Evolutionary conservation across 2,113 vertebrate species (phyloP).

Genomic region (Kryptolebias marmoratus): DNA sequence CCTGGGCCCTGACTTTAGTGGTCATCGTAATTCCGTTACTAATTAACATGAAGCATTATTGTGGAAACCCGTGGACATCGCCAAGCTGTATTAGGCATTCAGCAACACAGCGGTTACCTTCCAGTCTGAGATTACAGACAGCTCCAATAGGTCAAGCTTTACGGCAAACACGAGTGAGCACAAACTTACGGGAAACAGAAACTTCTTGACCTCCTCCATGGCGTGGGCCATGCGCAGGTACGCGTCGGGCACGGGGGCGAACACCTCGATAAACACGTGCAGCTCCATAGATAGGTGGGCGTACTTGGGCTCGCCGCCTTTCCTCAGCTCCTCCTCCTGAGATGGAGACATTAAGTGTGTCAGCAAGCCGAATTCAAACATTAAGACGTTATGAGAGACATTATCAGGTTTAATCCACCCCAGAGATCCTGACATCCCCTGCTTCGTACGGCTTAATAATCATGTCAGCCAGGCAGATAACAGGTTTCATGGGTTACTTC

Average conservation of each 20-base stretch:
- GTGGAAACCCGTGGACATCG: too few relatives aligned
- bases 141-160: too few relatives aligned
- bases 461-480: conserved; percentile 18
- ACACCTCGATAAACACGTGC: conserved; percentile 97
- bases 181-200: conserved; percentile 90
- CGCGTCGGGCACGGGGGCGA: conserved; percentile 93
- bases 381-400: conserved; percentile 21
- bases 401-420: conserved; percentile 9
- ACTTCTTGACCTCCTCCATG: conserved; percentile 99
- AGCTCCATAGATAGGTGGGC: conserved; percentile 95
- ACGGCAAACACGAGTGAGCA: not conserved
- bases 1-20: too few relatives aligned
- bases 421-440: not conserved
- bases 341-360: not conserved
- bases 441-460: conserved; percentile 3
- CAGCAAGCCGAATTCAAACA: not conserved
- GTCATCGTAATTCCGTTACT: too few relatives aligned
- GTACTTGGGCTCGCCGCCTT: conserved; percentile 95
- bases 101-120: not conserved
- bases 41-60: too few relatives aligned
- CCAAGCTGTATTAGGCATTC: too few relatives aligned
- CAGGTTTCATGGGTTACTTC: conserved; percentile 8
- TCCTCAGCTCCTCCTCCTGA: conserved; percentile 94
- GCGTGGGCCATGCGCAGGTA: conserved; percentile 97
- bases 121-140: not conserved